Base-by-base conservation (phyloP, 2,888 invertebrate species). In the Kryphioiulus occultus region DNA sequence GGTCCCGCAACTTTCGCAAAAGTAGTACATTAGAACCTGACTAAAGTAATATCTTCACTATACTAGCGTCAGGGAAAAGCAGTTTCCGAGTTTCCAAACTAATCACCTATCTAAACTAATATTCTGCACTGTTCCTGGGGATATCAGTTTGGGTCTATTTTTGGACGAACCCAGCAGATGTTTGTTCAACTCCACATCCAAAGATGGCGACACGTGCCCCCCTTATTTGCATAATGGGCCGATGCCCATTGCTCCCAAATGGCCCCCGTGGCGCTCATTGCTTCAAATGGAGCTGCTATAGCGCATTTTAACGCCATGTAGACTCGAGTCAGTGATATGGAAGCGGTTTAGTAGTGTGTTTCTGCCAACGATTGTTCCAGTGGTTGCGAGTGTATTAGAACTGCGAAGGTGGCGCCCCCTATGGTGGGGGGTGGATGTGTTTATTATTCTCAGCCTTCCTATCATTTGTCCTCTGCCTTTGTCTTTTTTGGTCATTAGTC, bases 401-500 rank as follows among this genome's bases (percentile, higher is more conserved):
- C 17, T n/a, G 47, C 17, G 47, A 2, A 2, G 9, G 53, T 19
- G 19, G 53, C 19, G 53, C 1, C 47, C 47, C 47, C 47, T 47
- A 1, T 53, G 53, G 19, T 17, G n/a, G 53, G n/a, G 53, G 53
- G 19, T 5, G 19, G 19, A 53, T n/a, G 17, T 53, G 53, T 53
- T 53, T 53, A 53, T 53, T 53, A 53, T 19, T 17, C 53, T 53
- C 53, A n/a, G 5, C 53, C 53, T 53, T 53, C 53, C 53, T n/a
- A 53, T 53, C 53, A 53, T 53, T 53, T 53, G 53, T 53, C 53
- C 53, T 5, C 53, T n/a, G 17, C 53, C 19, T 53, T 53, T 53
- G 53, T 53, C 53, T 53, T 53, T 53, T 53, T 53, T 53, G 53
- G 53, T 53, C 53, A 53, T 53, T 53, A 53, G 53, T 53, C 53